Base-by-base conservation (phyloP, 2,888 invertebrate species). In the Drosophila eohydei region DNA sequence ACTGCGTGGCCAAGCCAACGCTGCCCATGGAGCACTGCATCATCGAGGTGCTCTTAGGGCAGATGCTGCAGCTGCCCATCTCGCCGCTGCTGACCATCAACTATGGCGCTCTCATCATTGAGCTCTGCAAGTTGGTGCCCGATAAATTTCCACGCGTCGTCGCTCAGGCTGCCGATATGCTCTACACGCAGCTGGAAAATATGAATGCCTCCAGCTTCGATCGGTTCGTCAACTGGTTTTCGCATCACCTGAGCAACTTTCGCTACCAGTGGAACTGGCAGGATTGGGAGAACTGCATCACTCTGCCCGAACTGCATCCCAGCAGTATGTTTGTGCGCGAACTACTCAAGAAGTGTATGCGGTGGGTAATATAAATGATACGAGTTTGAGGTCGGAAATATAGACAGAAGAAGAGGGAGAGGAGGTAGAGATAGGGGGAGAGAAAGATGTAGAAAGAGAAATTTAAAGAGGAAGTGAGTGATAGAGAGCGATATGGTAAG, bases 251-350 rank as follows among this genome's bases (percentile, higher is more conserved):
- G 92, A 98, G 98, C 92, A 99, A 99, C 94, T 99, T 99, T 93
- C 98, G 99, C 92, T 99, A 98, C 92, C 95, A 98, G 55, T 99
- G 99, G 99, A 97, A 97, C 6, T 99, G 99, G 99, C 97, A 97
- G 78, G 97, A 98, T 90, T 98, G 98, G 98, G 96, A 96, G 87
- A 95, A 95, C 6, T 97, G 96, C 89, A 93, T 97, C 14, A 94
- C 95, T 70, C 93, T 97, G 32, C 97, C 97, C 90, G 92, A 94
- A 0, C 97, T 98, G 86, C 97, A 98, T 93, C 98, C 99, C 0
- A 96, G 97, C 85, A 97, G 98, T 0, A 96, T 98, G 91, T 99
- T 99, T 93, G 96, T 98, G 55, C 94, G 96, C 69, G 99, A 99
- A 92, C 97, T 97, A 14, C 95, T 99, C 67, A 95, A 96, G 51